Conservation (phyloP, 2,888 invertebrate genomes). For the Agonum fuliginosum region DNA sequence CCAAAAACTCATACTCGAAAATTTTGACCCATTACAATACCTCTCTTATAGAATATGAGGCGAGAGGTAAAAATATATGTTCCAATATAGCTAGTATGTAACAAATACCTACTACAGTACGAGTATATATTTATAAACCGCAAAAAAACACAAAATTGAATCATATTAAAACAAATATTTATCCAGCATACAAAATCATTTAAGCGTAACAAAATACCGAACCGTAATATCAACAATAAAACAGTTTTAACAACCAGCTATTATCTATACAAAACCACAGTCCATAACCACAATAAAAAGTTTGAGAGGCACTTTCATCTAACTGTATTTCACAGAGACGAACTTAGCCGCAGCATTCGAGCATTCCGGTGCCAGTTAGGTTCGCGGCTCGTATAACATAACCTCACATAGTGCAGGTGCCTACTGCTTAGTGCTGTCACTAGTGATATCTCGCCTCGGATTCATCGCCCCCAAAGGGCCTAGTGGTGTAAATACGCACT, state of each 20-base stretch:
- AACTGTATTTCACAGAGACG: slow-evolving; percentile 43
- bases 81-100: too few relatives aligned
- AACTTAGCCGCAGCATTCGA: slow-evolving; percentile 4
- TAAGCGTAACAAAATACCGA: slow-evolving; percentile 5
- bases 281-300: slow-evolving; percentile 23
- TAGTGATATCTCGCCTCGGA: slow-evolving; percentile 11
- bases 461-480: not conserved
- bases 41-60: too few relatives aligned
- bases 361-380: not conserved
- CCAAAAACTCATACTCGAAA: too few relatives aligned
- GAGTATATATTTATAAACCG: too few relatives aligned
- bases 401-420: slow-evolving; percentile 6
- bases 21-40: too few relatives aligned
- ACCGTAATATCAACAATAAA: slow-evolving; percentile 23
- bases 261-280: not conserved
- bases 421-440: not conserved
- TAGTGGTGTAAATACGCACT: not conserved
- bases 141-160: too few relatives aligned
- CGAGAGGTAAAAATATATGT: too few relatives aligned
- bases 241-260: slow-evolving; percentile 5
- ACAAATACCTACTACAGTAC: too few relatives aligned
- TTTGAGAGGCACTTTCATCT: slow-evolving; percentile 50
- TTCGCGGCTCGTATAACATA: slow-evolving; percentile 1
- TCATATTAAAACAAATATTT: slow-evolving; percentile 30
- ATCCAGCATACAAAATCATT: slow-evolving; percentile 2